Conservation (phyloP, 2,797 vertebrate genomes). For the Anisognathus igniventris region DNA sequence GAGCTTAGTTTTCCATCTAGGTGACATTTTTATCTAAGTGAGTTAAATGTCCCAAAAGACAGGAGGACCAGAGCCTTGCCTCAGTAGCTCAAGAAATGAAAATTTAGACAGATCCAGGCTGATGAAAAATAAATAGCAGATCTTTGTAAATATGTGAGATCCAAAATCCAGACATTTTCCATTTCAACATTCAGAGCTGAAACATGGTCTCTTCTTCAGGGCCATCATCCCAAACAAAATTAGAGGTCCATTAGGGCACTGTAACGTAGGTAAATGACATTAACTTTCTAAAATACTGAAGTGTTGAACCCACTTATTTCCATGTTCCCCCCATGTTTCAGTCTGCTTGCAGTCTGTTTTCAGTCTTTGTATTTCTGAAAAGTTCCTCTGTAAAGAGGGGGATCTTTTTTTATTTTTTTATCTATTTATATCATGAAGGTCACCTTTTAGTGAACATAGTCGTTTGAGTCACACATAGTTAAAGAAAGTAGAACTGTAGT, state of each 20-base stretch:
- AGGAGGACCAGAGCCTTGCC: not conserved
- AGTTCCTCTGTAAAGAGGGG: not conserved
- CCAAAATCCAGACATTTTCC: not conserved
- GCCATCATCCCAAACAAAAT: not conserved
- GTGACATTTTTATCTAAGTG: not conserved
- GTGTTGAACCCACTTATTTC: not conserved
- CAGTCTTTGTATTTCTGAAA: not conserved
- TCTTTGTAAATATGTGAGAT: not conserved
- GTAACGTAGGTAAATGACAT: not conserved
- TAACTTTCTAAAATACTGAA: fast-evolving
- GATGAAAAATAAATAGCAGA: not conserved
- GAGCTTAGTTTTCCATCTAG: not conserved
- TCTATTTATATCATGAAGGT: not conserved
- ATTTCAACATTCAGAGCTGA: not conserved
- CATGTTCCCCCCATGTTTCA: not conserved
- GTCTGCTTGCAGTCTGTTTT: not conserved
- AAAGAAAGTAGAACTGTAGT: not conserved
- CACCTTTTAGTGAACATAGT: not conserved
- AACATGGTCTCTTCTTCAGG: not conserved
- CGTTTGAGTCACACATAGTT: not conserved
- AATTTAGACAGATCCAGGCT: not conserved
- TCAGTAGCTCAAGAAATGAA: not conserved
- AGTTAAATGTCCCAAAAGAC: not conserved
- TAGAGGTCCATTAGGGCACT: not conserved
- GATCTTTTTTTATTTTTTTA: not conserved